phyloP scores from a whole-genome alignment of 2,797 vertebrate species.

The Trachurus trachurus region DNA sequence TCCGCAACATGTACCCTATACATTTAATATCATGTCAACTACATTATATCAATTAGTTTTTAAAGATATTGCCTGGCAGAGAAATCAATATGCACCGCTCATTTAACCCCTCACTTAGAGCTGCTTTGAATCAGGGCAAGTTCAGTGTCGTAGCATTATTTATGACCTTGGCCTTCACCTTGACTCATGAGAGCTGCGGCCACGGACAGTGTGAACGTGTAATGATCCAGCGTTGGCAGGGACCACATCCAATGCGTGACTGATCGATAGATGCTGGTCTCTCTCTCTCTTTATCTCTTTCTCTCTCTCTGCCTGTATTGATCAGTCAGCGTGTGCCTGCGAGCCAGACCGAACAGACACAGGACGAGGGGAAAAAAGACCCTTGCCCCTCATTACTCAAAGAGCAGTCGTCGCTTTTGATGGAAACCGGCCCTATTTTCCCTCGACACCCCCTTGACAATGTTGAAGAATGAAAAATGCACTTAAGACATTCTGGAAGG shows the following conservation, averaged over 20 bases:
- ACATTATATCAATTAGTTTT: background rate
- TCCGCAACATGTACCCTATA: too few species aligned
- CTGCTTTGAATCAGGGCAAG: constrained; percentile 20
- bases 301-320: constrained; percentile 59
- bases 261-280: constrained; percentile 74
- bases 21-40: too few species aligned
- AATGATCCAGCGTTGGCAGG: constrained; percentile 73
- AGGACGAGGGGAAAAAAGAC: constrained; percentile 1
- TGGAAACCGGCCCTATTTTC: constrained; percentile 54
- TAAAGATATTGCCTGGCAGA: background rate
- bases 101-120: constrained; percentile 40
- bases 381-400: constrained; percentile 62
- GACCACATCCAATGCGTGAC: constrained; percentile 63
- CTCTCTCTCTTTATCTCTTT: constrained; percentile 25
- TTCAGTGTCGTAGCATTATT: constrained; percentile 44
- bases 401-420: constrained; percentile 60
- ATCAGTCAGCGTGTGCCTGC: constrained; percentile 66
- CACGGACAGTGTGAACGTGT: constrained; percentile 60
- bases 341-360: constrained; percentile 51
- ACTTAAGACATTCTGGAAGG: constrained; percentile 45
- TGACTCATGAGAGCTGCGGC: constrained; percentile 62
- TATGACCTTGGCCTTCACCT: constrained; percentile 79
- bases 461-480: constrained; percentile 56
- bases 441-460: constrained; percentile 26
- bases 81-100: background rate